Base-by-base conservation (phyloP, 2,113 vertebrate genomes). In the Cricetomys ansorgei region DNA sequence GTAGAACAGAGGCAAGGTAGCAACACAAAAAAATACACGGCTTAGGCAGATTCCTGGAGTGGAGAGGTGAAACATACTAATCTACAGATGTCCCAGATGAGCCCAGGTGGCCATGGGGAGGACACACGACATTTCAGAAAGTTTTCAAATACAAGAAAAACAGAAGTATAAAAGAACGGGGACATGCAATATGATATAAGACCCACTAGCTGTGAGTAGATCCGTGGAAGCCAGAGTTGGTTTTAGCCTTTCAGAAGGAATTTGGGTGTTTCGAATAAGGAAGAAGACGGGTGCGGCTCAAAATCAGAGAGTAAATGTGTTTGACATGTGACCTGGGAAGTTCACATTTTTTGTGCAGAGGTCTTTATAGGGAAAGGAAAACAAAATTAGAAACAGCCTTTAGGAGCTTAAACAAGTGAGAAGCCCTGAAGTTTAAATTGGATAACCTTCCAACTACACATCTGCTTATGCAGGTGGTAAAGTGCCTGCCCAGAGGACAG, bases 321-420 rank as follows among this genome's bases (percentile, higher is more conserved):
- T 89, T 93, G 48, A 93, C 62, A 65, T 62, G 64, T 43, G 27
- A 2, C 7, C 17, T 48, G 3, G 40, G 23, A 87, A 69, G 10
- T 55, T 67, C 3, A 23, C 55, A 5, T 59, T 85, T 85, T 80
- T 53, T 64, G 29, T n/a, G 15, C 40, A 23, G 43, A 86, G 25
- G 37, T 90, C 75, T 77, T 23, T 92, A 83, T 70, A 93, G 16
- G 31, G 45, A 89, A 96, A 91, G 81, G 16, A 27, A 92, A 94
- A 77, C 25, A 83, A 93, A 94, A 50, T 92, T 69, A 73, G 37
- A 10, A 79, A 13, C 90, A 45, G 29, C 9, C 25, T 53, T 55
- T 3, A 45, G 40, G n/a, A 12, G 0, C 27, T 31, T 8, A 3
- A 4, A 6, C 12, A 73, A 89, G n/a, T 19, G 13, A 92, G 65